Conservation (phyloP, 2,797 vertebrate species). For the Clarias fuscus region DNA sequence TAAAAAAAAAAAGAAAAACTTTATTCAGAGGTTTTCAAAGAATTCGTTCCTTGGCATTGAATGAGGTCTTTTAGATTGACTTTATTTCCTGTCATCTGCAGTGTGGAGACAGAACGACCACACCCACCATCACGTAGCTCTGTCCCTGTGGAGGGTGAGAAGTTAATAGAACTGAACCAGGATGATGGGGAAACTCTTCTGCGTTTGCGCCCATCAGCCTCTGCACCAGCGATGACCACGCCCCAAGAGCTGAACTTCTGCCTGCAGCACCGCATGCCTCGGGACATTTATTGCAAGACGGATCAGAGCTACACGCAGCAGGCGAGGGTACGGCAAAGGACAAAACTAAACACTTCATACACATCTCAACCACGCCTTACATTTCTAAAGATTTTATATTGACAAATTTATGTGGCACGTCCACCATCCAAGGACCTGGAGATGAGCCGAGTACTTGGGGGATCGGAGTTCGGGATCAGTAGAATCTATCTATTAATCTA, state of each 20-base stretch:
- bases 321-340: background rate
- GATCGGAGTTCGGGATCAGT: no score
- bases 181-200: background rate
- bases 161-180: background rate
- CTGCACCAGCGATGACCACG: background rate
- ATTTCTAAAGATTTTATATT: no score
- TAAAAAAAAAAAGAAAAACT: background rate
- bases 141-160: background rate
- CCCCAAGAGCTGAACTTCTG: background rate
- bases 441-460: no score
- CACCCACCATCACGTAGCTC: background rate
- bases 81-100: background rate
- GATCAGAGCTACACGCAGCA: conserved; percentile 5
- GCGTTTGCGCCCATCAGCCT: background rate
- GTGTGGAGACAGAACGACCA: background rate
- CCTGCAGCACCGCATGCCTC: background rate
- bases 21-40: background rate
- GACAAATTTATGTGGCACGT: no score
- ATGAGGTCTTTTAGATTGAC: background rate
- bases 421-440: no score
- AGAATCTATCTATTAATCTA: no score
- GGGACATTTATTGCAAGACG: background rate
- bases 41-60: background rate
- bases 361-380: no score
- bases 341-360: no score